Evolutionary conservation across 37 sponge, comb jelly and placozoan genomes (phyloP).

Genomic region (Amphimedon queenslandica): DNA sequence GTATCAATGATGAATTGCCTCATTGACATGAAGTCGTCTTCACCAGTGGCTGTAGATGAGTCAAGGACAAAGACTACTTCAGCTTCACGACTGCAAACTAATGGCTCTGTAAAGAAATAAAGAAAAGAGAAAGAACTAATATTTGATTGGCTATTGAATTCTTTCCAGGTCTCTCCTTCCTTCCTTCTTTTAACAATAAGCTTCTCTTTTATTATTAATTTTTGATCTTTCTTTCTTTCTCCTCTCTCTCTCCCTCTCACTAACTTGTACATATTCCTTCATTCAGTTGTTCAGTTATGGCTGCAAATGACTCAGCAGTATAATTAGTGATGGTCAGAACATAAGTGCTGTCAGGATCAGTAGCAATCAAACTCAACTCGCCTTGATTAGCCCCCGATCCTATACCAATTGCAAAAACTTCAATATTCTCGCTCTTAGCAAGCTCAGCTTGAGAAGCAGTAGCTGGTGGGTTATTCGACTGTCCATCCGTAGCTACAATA

Average conservation of each 20-base stretch:
- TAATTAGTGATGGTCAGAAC: not conserved
- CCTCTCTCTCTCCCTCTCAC: too few species aligned
- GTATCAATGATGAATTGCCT: not conserved
- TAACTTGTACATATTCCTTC: not conserved
- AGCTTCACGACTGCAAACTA: not conserved
- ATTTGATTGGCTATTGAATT: too few species aligned
- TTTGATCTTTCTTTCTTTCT: too few species aligned
- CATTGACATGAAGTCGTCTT: not conserved
- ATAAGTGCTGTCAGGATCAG: not conserved
- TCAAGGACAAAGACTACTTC: not conserved
- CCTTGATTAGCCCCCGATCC: not conserved
- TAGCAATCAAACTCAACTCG: conserved; percentile 3
- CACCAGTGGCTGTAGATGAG: not conserved
- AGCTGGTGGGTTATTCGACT: conserved; percentile 4
- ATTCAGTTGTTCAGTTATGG: not conserved
- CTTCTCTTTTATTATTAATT: too few species aligned
- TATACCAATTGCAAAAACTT: conserved; percentile 14
- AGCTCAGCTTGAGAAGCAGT: not conserved
- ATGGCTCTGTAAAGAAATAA: not conserved
- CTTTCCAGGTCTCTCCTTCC: too few species aligned
- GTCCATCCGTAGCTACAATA: conserved; percentile 26
- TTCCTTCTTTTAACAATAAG: too few species aligned
- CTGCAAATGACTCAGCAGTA: not conserved
- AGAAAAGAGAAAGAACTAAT: too few species aligned
- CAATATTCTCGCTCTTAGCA: conserved; percentile 1